These are phyloP conservation scores for Zeuzera pyrina DNA, from an alignment of 2,888 invertebrate genomes.

Conservation along the genomic window DNA sequence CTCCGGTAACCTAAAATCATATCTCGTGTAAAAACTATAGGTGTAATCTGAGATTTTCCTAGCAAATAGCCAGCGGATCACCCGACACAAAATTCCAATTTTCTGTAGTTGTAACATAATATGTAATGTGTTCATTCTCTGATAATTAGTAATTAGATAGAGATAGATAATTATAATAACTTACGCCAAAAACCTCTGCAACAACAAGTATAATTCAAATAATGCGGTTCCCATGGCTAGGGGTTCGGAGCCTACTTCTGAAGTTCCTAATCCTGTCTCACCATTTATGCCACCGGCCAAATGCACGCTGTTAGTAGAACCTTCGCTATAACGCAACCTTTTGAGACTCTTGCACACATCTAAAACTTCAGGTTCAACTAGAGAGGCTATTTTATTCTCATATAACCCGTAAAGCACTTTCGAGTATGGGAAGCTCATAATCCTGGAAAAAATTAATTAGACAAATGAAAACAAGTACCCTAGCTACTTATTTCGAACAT, in stretches of 20 bases:
- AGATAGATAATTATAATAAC: too few relatives aligned
- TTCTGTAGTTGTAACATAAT: too few relatives aligned
- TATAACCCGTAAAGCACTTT: slow-evolving; percentile 81
- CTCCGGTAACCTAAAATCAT: too few relatives aligned
- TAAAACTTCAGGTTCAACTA: slow-evolving; percentile 80
- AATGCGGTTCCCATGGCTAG: slow-evolving; percentile 88
- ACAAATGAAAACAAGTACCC: slow-evolving; percentile 7
- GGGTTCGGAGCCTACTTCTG: slow-evolving; percentile 73
- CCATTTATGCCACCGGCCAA: slow-evolving; percentile 71
- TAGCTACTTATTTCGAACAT: too few relatives aligned
- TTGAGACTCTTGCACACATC: slow-evolving; percentile 84
- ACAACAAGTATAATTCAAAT: slow-evolving; percentile 91
- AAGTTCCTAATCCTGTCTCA: slow-evolving; percentile 56
- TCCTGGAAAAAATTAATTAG: slow-evolving; percentile 60
- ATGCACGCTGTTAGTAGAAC: slow-evolving; percentile 46
- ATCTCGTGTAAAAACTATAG: too few relatives aligned
- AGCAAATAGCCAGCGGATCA: too few relatives aligned
- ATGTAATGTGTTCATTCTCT: too few relatives aligned
- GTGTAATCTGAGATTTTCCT: too few relatives aligned
- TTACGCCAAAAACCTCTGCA: slow-evolving; percentile 88
- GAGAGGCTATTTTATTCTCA: slow-evolving; percentile 79
- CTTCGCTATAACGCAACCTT: slow-evolving; percentile 68
- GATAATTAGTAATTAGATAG: too few relatives aligned
- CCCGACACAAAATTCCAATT: too few relatives aligned
- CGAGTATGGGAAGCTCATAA: slow-evolving; percentile 81